Conservation (phyloP, 2,113 vertebrate species). For the Ceyx melanurus region DNA sequence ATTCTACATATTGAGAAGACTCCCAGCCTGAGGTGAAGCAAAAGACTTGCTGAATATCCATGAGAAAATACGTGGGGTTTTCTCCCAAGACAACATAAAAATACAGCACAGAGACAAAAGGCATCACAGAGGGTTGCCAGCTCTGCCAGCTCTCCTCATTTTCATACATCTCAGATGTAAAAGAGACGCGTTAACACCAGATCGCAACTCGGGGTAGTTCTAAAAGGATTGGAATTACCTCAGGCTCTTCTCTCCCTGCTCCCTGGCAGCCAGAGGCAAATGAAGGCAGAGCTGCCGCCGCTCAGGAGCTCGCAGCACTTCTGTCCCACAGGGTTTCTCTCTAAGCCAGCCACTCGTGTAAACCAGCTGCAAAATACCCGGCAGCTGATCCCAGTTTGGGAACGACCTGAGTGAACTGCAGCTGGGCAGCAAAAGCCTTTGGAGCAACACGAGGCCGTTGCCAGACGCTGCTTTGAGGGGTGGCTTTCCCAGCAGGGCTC, state of each 20-base stretch:
- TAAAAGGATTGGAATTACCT: constrained; percentile 10
- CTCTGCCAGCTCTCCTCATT: not conserved
- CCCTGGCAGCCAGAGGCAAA: not conserved
- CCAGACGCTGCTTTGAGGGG: not conserved
- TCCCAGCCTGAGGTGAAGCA: not conserved
- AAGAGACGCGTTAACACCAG: not conserved
- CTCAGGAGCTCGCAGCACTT: not conserved
- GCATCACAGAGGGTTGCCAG: not conserved
- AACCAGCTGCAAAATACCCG: not conserved
- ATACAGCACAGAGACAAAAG: not conserved
- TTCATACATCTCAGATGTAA: not conserved
- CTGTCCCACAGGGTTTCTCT: not conserved
- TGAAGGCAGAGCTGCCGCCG: not conserved
- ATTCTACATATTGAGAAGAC: not conserved
- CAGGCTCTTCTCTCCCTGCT: not conserved
- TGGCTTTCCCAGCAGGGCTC: not conserved
- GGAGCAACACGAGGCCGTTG: not conserved
- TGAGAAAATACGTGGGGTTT: not conserved
- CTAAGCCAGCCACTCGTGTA: not conserved
- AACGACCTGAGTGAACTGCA: not conserved
- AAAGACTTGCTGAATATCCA: constrained; percentile 11
- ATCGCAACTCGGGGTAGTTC: not conserved
- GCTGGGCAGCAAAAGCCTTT: not conserved
- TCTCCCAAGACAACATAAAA: not conserved
- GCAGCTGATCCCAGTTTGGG: not conserved